These are phyloP conservation scores for Sebastes matsubarae DNA, from an alignment of 2,797 vertebrate genomes.

Conservation along the genomic window DNA sequence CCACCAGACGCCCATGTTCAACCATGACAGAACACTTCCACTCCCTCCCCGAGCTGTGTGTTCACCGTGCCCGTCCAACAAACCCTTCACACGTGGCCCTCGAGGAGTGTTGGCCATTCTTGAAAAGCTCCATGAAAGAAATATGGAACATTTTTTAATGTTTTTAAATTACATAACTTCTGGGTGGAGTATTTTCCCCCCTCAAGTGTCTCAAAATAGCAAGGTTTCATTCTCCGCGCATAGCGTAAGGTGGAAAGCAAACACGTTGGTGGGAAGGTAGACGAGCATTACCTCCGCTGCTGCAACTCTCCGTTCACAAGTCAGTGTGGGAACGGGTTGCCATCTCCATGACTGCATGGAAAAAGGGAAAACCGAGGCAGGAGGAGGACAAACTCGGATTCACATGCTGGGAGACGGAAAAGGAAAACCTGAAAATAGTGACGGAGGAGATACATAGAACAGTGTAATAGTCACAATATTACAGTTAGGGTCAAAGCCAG, in stretches of 20 bases:
- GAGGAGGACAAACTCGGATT: constrained; percentile 38
- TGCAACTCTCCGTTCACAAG: constrained; percentile 38
- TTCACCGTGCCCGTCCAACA: constrained; percentile 30
- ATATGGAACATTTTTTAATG: constrained; percentile 55
- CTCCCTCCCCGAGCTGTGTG: constrained; percentile 47
- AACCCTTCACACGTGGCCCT: constrained; percentile 51
- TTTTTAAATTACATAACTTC: constrained; percentile 71
- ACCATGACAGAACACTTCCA: constrained; percentile 79
- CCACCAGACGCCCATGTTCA: constrained; percentile 74
- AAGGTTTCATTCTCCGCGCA: constrained; percentile 45
- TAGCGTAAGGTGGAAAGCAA: constrained; percentile 69
- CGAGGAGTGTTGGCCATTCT: constrained; percentile 40
- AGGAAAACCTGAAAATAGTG: constrained; percentile 36
- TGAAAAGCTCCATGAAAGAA: constrained; percentile 55
- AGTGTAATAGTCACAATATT: constrained; percentile 6
- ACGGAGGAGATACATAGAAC: constrained; percentile 14
- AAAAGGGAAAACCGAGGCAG: constrained; percentile 49
- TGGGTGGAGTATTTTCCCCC: constrained; percentile 63
- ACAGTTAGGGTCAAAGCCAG: neutral
- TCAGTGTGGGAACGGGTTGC: constrained; percentile 64
- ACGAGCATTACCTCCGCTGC: constrained; percentile 40
- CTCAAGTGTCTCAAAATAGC: constrained; percentile 69
- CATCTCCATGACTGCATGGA: constrained; percentile 69
- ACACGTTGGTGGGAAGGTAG: constrained; percentile 58
- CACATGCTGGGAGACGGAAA: constrained; percentile 18